A percentile compares a stretch with the other conserved stretches of the same genome.
phyloP scores from a whole-genome alignment of 1,140 invertebrate genomes.

The Lanistes nyassanus region DNA sequence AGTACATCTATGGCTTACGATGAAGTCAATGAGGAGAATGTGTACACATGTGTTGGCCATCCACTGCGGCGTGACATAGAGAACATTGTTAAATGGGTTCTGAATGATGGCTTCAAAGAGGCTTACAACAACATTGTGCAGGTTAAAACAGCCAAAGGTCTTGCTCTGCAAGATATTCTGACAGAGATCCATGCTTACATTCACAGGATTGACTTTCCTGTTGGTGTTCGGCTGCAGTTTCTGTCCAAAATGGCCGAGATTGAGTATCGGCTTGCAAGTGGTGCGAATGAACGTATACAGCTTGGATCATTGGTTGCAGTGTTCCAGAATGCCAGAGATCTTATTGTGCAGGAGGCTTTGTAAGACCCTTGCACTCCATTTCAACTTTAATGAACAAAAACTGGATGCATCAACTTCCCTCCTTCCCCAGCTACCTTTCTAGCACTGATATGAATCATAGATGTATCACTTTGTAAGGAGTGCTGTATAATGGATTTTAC shows the following conservation, averaged over 20 bases:
- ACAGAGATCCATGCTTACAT: slow-evolving; percentile 87
- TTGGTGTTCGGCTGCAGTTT: slow-evolving; percentile 78
- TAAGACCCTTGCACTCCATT: slow-evolving; percentile 17
- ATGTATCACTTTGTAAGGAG: too few species aligned
- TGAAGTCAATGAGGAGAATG: slow-evolving; percentile 87
- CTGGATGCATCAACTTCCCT: too few species aligned
- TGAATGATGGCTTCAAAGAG: slow-evolving; percentile 84
- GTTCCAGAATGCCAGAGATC: slow-evolving; percentile 77
- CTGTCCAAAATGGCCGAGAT: slow-evolving; percentile 85
- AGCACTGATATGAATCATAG: too few species aligned
- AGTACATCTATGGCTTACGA: slow-evolving; percentile 90
- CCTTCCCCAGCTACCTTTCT: too few species aligned
- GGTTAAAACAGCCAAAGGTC: slow-evolving; percentile 86
- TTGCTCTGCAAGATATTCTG: slow-evolving; percentile 90
- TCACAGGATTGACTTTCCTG: slow-evolving; percentile 86
- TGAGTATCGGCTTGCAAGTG: slow-evolving; percentile 80
- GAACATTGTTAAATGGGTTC: slow-evolving; percentile 86
- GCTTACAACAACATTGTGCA: slow-evolving; percentile 84
- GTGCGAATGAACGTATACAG: slow-evolving; percentile 86
- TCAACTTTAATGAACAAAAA: too few species aligned
- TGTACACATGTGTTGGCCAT: slow-evolving; percentile 97
- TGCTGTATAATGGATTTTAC: too few species aligned
- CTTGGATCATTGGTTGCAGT: slow-evolving; percentile 82
- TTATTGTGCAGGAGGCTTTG: slow-evolving; percentile 60
- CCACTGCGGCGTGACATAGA: slow-evolving; percentile 90